phyloP scores from a whole-genome alignment of 2,888 invertebrate genomes.

The Noctuana brunneofusca region DNA sequence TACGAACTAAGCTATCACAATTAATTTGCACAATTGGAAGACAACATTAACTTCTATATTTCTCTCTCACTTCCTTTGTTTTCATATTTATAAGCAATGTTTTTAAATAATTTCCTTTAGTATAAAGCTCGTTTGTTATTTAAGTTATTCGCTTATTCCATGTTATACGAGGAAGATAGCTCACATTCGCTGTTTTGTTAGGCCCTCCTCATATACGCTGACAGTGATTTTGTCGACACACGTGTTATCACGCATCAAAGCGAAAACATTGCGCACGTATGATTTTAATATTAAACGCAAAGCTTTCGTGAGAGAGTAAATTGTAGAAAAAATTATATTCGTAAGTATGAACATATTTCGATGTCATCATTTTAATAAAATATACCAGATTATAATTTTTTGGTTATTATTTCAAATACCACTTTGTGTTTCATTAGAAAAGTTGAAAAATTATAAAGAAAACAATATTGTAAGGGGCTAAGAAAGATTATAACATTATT shows the following conservation, averaged over 20 bases:
- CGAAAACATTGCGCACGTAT: conserved; percentile 13
- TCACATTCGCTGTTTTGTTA: conserved; percentile 18
- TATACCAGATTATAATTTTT: background rate
- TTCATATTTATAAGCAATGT: background rate
- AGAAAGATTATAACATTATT: too few species aligned
- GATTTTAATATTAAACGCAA: conserved; percentile 3
- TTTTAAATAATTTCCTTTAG: background rate
- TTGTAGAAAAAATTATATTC: background rate
- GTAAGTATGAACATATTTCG: background rate
- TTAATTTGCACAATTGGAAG: too few species aligned
- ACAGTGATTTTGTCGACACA: conserved; percentile 4
- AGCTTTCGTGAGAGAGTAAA: background rate
- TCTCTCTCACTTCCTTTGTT: background rate
- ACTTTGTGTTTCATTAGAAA: too few species aligned
- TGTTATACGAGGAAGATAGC: conserved; percentile 1
- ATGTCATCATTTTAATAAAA: background rate
- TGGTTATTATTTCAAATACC: too few species aligned
- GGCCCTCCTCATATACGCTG: conserved; percentile 10
- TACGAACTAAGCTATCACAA: too few species aligned
- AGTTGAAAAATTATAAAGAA: too few species aligned
- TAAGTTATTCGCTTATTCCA: background rate
- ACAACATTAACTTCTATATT: too few species aligned
- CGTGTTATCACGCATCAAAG: conserved; percentile 24
- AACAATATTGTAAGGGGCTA: too few species aligned
- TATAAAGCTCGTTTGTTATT: conserved; percentile 10